Conservation (phyloP, 2,797 vertebrate genomes). For the Oophaga sylvatica region DNA sequence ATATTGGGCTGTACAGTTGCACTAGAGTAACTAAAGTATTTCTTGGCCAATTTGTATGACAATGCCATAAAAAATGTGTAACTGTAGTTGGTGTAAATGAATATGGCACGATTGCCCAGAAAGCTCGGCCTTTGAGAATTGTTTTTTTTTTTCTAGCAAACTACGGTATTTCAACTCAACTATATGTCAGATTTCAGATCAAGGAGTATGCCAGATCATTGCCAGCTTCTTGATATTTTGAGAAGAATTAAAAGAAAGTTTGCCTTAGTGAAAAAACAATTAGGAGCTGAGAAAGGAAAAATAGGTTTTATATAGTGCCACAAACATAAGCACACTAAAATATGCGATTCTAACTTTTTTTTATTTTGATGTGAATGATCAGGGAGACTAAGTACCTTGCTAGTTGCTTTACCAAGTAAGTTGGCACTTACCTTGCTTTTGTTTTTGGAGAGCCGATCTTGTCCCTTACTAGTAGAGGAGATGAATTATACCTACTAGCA, state of each 20-base stretch:
- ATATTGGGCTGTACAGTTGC: too few relatives aligned
- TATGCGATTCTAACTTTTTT: neutral
- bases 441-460: neutral
- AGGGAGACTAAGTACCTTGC: neutral
- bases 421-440: neutral
- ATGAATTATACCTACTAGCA: neutral
- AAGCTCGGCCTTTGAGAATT: conserved; percentile 24
- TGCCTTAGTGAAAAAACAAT: conserved; percentile 5
- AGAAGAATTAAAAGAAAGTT: conserved; percentile 14
- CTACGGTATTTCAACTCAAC: conserved; percentile 30
- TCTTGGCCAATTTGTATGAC: conserved; percentile 14
- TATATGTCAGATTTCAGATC: conserved; percentile 47
- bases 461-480: neutral
- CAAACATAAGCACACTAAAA: neutral
- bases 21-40: neutral
- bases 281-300: neutral
- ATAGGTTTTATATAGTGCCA: neutral
- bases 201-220: conserved; percentile 54
- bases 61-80: neutral
- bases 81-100: conserved; percentile 41
- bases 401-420: neutral
- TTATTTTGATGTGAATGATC: neutral
- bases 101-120: conserved; percentile 19
- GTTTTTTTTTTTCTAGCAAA: conserved; percentile 45
- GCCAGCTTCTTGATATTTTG: conserved; percentile 39